Evolutionary conservation across 2,113 vertebrate species (phyloP), one percentile per base, ranked within the genome.

Genomic region (Gulo gulo): DNA sequence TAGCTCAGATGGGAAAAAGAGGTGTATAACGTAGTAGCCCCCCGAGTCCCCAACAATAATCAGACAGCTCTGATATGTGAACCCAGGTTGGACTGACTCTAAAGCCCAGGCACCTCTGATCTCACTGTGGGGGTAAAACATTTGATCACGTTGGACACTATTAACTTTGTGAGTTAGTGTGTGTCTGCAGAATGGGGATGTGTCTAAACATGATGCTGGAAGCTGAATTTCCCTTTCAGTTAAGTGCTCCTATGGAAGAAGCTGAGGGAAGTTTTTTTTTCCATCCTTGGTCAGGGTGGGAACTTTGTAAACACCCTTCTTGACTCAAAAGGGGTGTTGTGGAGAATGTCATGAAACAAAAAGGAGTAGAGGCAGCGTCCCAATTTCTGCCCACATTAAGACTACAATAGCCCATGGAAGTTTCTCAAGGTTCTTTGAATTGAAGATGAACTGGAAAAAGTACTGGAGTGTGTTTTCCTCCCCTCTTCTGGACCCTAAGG

Each of bases 361-460:
- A 4, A 50, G 24, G 87, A 61, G 39, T 14, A 87, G 47, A 83
- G 29, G 39, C 45, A 52, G 9, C 7, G 5, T 57, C 31, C 21
- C 39, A 96, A 90, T 47, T 39, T 26, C 47, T 45, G 36, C 1
- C 3, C 4, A 4, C 31, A 18, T 39, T 8, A 20, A 1, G 63
- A 57, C n/a, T 39, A 50, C n/a, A 42, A 85, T 15, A 10, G 29
- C 21, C 4, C 10, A 9, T 0, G 1, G n/a, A 57, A 31, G 1
- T 15, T 16, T 80, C 59, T 88, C 29, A 34, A 67, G 34, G 14
- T 39, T 89, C 34, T 65, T 42, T 61, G 52, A 76, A 87, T 47
- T 71, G 16, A 81, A 94, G 12, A 92, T 67, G 36, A 92, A 69
- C 24, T 65, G 65, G 34, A 61, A 95, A 57, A 63, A 42, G 84